Evolutionary conservation across 2,113 vertebrate genomes (phyloP).

Genomic region (Hemichromis elongatus): DNA sequence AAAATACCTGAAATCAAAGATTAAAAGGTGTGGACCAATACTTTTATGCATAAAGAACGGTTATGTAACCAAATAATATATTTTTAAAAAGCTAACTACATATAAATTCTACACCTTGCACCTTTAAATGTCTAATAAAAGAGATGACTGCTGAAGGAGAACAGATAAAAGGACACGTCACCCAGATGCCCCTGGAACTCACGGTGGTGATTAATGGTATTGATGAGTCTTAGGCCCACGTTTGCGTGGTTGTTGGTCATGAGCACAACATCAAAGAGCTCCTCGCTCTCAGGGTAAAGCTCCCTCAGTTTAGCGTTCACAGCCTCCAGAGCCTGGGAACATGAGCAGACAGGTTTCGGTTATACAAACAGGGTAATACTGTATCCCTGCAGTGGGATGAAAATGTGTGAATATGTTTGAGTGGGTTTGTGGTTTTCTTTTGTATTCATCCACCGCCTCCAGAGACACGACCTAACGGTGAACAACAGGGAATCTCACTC

Average conservation of each 20-base stretch:
- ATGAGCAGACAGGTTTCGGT: neutral
- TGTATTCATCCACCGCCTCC: conserved; percentile 71
- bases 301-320: conserved; percentile 84
- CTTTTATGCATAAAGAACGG: neutral
- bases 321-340: conserved; percentile 78
- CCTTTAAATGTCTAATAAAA: neutral
- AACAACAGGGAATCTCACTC: neutral
- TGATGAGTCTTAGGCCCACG: conserved; percentile 90
- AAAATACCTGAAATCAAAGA: neutral
- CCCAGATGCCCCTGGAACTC: conserved; percentile 28
- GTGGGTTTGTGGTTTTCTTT: neutral
- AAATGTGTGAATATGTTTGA: neutral
- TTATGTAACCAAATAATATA: neutral
- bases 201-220: conserved; percentile 95
- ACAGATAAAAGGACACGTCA: neutral
- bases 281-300: conserved; percentile 88
- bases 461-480: neutral
- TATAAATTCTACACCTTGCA: neutral
- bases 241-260: conserved; percentile 95
- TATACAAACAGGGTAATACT: neutral
- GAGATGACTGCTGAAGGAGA: neutral
- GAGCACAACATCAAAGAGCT: conserved; percentile 93
- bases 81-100: fast-evolving
- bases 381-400: neutral
- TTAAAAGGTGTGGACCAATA: neutral